These are phyloP conservation scores for Brachionus asplanchnoidis DNA, from an alignment of 1,140 invertebrate genomes.

Conservation along the genomic window DNA sequence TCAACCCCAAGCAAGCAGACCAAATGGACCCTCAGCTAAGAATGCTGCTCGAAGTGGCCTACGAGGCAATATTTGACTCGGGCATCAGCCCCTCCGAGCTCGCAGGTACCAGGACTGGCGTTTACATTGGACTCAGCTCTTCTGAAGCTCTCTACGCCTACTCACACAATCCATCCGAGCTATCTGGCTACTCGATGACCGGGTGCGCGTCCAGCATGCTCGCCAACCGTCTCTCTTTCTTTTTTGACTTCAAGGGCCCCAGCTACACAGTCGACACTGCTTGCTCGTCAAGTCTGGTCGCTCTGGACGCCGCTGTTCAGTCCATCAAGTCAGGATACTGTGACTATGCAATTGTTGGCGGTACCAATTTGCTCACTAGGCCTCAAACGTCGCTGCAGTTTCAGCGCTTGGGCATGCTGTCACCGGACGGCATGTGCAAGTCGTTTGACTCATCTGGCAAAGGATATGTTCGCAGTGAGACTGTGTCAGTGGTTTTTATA, in stretches of 20 bases:
- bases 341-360: constrained; percentile 85
- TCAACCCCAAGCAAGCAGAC: constrained; percentile 83
- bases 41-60: constrained; percentile 81
- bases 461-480: constrained; percentile 88
- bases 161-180: constrained; percentile 58
- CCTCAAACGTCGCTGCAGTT: constrained; percentile 86
- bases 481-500: constrained; percentile 71
- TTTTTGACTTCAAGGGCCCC: constrained; percentile 85
- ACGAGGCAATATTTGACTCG: constrained; percentile 89
- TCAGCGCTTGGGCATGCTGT: constrained; percentile 81
- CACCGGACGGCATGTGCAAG: constrained; percentile 79
- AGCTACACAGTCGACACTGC: constrained; percentile 89
- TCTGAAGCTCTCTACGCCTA: constrained; percentile 80
- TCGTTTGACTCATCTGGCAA: constrained; percentile 79
- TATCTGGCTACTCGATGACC: constrained; percentile 84
- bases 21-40: constrained; percentile 91
- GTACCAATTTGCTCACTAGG: constrained; percentile 76
- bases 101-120: constrained; percentile 78
- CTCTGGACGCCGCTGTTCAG: constrained; percentile 75
- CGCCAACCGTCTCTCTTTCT: constrained; percentile 86
- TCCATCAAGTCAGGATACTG: constrained; percentile 78
- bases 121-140: constrained; percentile 79
- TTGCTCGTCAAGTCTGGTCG: constrained; percentile 84
- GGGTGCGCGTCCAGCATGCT: constrained; percentile 91
- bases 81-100: constrained; percentile 75